Percentiles rank a stretch among this genome's conserved stretches.
Evolutionary conservation across 2,113 vertebrate genomes (phyloP).

Genomic region (Centropristis striata): DNA sequence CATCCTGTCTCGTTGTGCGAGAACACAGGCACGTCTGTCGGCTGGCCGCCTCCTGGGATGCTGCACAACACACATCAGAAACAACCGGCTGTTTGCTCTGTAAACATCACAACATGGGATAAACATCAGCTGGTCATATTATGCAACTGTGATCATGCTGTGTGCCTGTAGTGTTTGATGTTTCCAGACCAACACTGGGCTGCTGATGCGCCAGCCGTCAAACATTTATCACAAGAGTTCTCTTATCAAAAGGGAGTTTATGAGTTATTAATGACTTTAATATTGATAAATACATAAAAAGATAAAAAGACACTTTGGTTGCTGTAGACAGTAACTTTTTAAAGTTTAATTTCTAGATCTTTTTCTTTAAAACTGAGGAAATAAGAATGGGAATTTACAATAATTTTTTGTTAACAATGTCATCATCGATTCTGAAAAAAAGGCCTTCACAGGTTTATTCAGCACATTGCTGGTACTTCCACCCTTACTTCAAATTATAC

Average conservation of each 20-base stretch:
- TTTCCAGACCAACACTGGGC: background rate
- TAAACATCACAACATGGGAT: conserved; percentile 30
- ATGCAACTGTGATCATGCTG: conserved; percentile 27
- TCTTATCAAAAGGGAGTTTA: background rate
- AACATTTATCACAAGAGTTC: background rate
- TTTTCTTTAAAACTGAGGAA: too few relatives aligned
- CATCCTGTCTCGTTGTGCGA: conserved; percentile 39
- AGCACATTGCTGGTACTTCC: too few relatives aligned
- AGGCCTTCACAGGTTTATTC: too few relatives aligned
- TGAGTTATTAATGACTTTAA: background rate
- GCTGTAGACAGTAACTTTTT: too few relatives aligned
- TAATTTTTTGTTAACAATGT: too few relatives aligned
- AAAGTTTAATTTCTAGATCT: too few relatives aligned
- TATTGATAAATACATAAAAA: background rate
- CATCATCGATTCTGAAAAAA: too few relatives aligned
- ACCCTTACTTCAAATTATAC: too few relatives aligned
- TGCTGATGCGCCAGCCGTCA: background rate
- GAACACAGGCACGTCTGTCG: conserved; percentile 56
- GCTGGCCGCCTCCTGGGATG: conserved; percentile 33
- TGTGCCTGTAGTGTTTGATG: background rate
- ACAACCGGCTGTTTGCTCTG: conserved; percentile 23
- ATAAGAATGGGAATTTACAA: too few relatives aligned
- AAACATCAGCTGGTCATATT: conserved; percentile 55
- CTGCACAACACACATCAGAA: conserved; percentile 36
- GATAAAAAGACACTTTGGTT: background rate